These are phyloP conservation scores for Apodemus sylvaticus DNA, from an alignment of 2,113 vertebrate genomes.

Conservation along the genomic window DNA sequence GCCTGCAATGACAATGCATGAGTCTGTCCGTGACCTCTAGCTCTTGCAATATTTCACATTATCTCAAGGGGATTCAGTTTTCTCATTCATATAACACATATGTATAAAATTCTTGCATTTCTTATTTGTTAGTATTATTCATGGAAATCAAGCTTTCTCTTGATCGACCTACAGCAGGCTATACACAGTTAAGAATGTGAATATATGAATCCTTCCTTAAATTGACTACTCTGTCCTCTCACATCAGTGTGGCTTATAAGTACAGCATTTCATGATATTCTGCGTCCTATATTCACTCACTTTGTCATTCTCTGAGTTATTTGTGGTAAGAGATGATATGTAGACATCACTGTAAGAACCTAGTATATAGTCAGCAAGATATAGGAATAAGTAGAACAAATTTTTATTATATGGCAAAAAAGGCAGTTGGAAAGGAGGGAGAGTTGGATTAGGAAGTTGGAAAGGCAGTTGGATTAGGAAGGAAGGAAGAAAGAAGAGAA, in stretches of 20 bases:
- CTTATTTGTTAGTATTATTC: not conserved
- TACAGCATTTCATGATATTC: not conserved
- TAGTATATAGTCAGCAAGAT: not conserved
- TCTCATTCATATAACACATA: not conserved
- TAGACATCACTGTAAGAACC: not conserved
- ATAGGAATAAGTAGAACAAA: not conserved
- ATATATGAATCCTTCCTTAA: not conserved
- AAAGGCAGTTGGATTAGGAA: too few relatives aligned
- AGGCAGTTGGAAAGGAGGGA: not conserved
- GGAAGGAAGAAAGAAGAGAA: fast-evolving
- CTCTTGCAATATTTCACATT: not conserved
- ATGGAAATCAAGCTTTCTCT: not conserved
- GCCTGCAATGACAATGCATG: not conserved
- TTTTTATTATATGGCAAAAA: not conserved
- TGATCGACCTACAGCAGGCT: not conserved
- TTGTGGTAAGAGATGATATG: not conserved
- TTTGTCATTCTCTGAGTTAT: not conserved
- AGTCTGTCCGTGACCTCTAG: not conserved
- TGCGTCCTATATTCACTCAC: not conserved
- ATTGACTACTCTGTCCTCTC: not conserved
- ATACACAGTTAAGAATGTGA: not conserved
- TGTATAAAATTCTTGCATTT: not conserved
- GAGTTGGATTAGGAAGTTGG: too few relatives aligned
- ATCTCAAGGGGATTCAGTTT: not conserved
- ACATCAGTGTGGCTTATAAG: not conserved